Base-by-base conservation (phyloP, 2,888 invertebrate species). In the Trissolcus brochymenae region DNA sequence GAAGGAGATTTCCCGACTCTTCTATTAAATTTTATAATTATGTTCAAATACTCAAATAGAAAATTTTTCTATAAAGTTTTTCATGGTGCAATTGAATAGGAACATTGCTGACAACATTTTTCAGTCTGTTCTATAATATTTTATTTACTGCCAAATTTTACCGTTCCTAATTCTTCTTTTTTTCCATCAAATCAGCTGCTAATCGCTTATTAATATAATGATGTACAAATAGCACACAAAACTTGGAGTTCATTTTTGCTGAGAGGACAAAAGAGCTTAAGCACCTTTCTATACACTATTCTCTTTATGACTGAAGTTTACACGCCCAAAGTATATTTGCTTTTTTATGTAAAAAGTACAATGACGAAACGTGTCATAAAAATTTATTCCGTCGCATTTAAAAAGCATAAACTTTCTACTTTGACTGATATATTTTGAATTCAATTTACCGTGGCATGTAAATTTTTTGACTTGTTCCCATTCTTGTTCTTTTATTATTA, bases 231-330 rank as follows among this genome's bases (percentile, higher is more conserved):
- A 61, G 17, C 19, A 29, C 4, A 11, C 25, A 17, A 29, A 61
- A 61, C 41, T 61, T 62, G 56, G 50, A 62, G 70, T 70, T 70
- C 70, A 70, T 70, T 70, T 70, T 70, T 56, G 51, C 43, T 62
- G 41, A 56, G 56, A 62, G 62, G 50, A 62, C 61, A 61, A 70
- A 70, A 62, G 70, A 51, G 43, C 46, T 62, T 56, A 54, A 70
- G 70, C 56, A 62, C 61, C 56, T 62, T 71, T 62, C 57, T 64
- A 7, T 57, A 54, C 25, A n/a, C 56, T 54, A 56, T 70, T 70
- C 62, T 62, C 62, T 70, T 62, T 70, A 62, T 53, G 56, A 41
- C n/a, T 51, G 17, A 62, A 70, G 70, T 70, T 70, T 70, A 70
- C 51, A 70, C 70, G 29, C 41, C 59, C 54, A 21, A 60, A 68